Base-by-base conservation (phyloP, 2,888 invertebrate species). In the Scaptomyza parva region DNA sequence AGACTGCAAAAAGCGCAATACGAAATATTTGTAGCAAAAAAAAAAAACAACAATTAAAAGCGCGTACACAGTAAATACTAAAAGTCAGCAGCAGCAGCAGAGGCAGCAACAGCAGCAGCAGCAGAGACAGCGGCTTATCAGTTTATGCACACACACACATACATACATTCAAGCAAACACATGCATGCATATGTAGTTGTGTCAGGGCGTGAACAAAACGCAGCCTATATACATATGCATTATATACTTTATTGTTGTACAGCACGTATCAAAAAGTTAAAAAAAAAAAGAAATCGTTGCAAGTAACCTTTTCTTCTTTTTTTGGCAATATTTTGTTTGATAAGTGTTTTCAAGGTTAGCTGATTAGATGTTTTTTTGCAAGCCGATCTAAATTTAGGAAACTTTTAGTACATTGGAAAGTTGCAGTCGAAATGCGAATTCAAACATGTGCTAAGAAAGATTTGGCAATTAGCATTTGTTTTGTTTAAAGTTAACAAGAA, bases 1-100 rank as follows among this genome's bases (percentile, higher is more conserved):
- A 66, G 77, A 70, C 72, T 87, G 83, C 82, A 80, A 70, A 78
- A 80, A 80, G 59, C 79, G 80, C 79, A 78, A 51, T 59, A 72
- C 55, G 61, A 48, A 63, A 47, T 47, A 73, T 63, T 63, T 59
- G 68, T 70, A 53, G 52, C 60, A 61, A 43, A 63, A 63, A 48
- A 48, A 78, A 67, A 59, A 48, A 48, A 78, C 64, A 59, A 52
- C 73, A 70, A 65, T 57, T 59, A 43, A 67, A 74, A 70, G 51
- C 60, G 62, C 55, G 54, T 44, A 59, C 57, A 58, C 51, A 72
- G 61, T 39, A 44, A 51, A 50, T 62, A 58, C 68, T 58, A 57
- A 43, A 54, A 54, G 54, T 48, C 54, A 51, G 53, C 45, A 43
- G 35, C 47, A 54, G 40, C 43, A 50, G 53, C n/a, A n/a, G n/a